Conservation (phyloP, 2,888 invertebrate species). For the Sclerodermus sp. region DNA sequence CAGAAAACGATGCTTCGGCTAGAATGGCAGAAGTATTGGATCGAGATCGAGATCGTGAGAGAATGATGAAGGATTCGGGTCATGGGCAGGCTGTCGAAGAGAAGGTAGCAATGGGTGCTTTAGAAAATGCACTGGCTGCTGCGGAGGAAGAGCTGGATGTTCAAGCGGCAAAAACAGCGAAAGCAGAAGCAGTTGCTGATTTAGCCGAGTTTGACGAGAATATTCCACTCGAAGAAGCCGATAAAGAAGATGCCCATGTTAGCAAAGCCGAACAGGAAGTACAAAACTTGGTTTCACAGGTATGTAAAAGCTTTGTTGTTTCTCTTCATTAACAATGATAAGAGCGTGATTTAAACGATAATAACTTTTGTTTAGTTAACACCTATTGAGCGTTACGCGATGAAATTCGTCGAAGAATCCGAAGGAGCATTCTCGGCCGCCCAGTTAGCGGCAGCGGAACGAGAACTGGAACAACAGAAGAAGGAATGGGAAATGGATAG, state of each 20-base stretch:
- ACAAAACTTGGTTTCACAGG: conserved; percentile 72
- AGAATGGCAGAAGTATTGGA: conserved; percentile 65
- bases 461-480: conserved; percentile 82
- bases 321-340: no score
- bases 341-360: not conserved
- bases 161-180: conserved; percentile 84
- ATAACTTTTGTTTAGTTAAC: conserved; percentile 69
- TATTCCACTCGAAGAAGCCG: conserved; percentile 78
- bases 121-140: conserved; percentile 83
- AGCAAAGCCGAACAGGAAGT: conserved; percentile 76
- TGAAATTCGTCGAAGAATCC: conserved; percentile 87
- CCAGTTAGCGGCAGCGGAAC: conserved; percentile 84
- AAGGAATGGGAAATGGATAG: conserved; percentile 87
- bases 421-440: conserved; percentile 79
- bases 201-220: conserved; percentile 95
- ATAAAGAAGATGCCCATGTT: conserved; percentile 62
- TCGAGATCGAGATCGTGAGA: conserved; percentile 57
- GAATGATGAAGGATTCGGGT: conserved; percentile 44
- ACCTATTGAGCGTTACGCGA: conserved; percentile 93
- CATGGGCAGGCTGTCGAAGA: conserved; percentile 57
- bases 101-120: conserved; percentile 66
- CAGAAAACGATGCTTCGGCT: conserved; percentile 64
- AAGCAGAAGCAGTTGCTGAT: conserved; percentile 86
- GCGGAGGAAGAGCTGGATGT: conserved; percentile 96
- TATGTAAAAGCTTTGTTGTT: conserved; percentile 55